Conservation (phyloP, 2,113 vertebrate genomes). For the Pedionomus torquatus region DNA sequence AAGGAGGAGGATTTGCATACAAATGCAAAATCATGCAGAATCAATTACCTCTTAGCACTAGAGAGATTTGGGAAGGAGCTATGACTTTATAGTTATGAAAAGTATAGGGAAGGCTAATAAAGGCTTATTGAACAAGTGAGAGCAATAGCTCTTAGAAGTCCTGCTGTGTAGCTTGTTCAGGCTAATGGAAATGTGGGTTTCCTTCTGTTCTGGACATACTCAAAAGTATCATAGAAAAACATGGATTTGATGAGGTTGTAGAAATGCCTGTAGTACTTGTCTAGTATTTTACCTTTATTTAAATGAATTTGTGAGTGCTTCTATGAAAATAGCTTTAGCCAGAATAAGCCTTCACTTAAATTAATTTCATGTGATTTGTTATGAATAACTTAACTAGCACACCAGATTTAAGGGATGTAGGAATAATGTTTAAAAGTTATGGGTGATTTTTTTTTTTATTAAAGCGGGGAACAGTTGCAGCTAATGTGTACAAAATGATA, state of each 20-base stretch:
- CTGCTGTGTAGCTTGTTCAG: conserved; percentile 25
- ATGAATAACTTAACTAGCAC: neutral
- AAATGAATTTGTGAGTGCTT: neutral
- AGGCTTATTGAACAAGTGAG: conserved; percentile 27
- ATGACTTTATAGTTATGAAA: conserved; percentile 9
- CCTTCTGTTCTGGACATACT: neutral
- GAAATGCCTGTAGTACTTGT: neutral
- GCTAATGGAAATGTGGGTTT: neutral
- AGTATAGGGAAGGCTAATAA: conserved; percentile 15
- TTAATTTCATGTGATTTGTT: neutral
- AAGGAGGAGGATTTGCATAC: conserved; percentile 48
- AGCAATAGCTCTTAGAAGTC: conserved; percentile 1
- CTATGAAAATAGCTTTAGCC: neutral
- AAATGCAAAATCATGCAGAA: conserved; percentile 28
- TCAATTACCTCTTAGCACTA: conserved; percentile 38
- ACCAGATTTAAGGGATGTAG: too few relatives aligned
- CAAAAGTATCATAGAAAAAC: neutral
- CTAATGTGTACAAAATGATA: neutral
- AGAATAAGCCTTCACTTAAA: neutral
- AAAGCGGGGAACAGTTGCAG: neutral
- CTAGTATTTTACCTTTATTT: neutral
- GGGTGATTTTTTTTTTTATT: neutral
- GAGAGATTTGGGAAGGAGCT: conserved; percentile 19
- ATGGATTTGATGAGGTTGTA: neutral
- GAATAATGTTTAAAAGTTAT: neutral